Base-by-base conservation (phyloP, 2,113 vertebrate species). In the Coracopsis vasa region DNA sequence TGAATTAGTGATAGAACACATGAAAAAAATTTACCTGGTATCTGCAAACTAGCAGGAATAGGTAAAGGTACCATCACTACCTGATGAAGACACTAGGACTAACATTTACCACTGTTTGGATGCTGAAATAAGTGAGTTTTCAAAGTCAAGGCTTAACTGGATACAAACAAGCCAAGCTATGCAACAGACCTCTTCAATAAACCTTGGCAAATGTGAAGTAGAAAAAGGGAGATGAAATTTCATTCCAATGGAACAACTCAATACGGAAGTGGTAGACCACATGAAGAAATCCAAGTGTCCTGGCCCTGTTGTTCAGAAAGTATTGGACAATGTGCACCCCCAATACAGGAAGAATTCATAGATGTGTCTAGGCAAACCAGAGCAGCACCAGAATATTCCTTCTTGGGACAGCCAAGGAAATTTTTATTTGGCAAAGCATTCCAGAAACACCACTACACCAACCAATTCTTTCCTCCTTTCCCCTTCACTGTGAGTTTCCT, bases 211-310 rank as follows among this genome's bases (percentile, higher is more conserved):
- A 25, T 11, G 0, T 45, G 35, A 35, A 60, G 33, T 10, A 54
- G 53, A 69, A 72, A 48, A 53, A 61, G 9, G 50, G 45, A 80
- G 10, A 80, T 27, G 21, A 85, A 42, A 15, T 58, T 74, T 77
- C 6, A 18, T 87, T 80, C n/a, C 62, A 41, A 27, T 56, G 33
- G 62, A 64, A 72, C 20, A 80, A 28, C 23, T 39, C 33, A 42
- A n/a, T 65, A n/a, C 10, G 56, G n/a, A 75, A 66, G 11, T 28
- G 0, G 0, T 11, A 75, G 83, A 29, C 5, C n/a, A 19, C 4
- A 0, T 51, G 42, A 62, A 80, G 39, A 64, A 80, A 42, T 6
- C 3, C 5, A 3, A 53, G 5, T 13, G 51, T 25, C 13, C 13
- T 11, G 20, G 35, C 3, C 12, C 9, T 21, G 12, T 20, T 42